Percentiles rank a stretch among this genome's conserved stretches.
Evolutionary conservation across 2,888 invertebrate genomes (phyloP).

Genomic region (Orchestes rusci): DNA sequence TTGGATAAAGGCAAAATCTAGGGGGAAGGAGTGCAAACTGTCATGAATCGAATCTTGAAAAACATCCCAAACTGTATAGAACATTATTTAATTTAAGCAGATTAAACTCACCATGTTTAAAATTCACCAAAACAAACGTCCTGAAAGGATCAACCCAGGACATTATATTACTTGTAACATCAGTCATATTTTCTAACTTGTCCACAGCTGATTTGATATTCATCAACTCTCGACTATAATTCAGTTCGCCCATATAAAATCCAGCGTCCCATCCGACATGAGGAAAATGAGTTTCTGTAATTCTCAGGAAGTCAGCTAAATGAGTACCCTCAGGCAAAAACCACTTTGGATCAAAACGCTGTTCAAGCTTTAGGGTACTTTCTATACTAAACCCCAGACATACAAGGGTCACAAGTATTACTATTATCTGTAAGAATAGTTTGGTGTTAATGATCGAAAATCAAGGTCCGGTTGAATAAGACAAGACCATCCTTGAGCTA

Average conservation of each 20-base stretch:
- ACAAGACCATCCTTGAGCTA: too few species aligned
- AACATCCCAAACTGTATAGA: too few species aligned
- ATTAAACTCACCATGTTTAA: conserved; percentile 42
- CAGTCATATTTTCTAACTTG: conserved; percentile 47
- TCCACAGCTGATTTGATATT: conserved; percentile 52
- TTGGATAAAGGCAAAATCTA: too few species aligned
- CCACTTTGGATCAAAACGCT: conserved; percentile 74
- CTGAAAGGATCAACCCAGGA: conserved; percentile 63
- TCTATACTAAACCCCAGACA: conserved; percentile 56
- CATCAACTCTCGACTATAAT: conserved; percentile 56
- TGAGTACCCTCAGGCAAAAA: conserved; percentile 65
- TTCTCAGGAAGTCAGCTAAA: conserved; percentile 53
- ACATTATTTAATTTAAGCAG: neutral
- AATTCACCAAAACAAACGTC: conserved; percentile 53
- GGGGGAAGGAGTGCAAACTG: too few species aligned
- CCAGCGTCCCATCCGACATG: conserved; percentile 56
- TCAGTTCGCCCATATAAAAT: conserved; percentile 59
- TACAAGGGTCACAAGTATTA: conserved; percentile 53
- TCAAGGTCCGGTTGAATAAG: too few species aligned
- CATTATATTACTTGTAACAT: conserved; percentile 49
- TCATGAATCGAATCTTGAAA: too few species aligned
- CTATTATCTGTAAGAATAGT: conserved; percentile 42
- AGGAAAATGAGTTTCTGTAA: conserved; percentile 57
- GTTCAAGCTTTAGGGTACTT: conserved; percentile 58
- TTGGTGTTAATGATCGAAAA: neutral